Conservation (phyloP, 2,797 vertebrate genomes). For the Pantherophis vulpinus region DNA sequence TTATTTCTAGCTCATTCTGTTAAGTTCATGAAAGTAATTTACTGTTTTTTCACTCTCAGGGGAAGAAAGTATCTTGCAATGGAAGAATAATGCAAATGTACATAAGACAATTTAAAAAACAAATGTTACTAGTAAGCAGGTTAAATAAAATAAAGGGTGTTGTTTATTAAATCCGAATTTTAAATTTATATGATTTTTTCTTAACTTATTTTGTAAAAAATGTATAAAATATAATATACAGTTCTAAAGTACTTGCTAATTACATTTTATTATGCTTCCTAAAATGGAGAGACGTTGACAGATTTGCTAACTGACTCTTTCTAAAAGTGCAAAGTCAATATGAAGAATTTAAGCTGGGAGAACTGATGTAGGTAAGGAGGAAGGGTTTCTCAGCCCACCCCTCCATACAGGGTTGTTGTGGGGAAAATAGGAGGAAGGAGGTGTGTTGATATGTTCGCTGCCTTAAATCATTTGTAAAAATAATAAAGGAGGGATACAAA, state of each 20-base stretch:
- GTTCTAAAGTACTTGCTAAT: background rate
- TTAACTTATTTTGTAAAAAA: background rate
- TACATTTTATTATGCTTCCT: background rate
- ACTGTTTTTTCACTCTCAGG: background rate
- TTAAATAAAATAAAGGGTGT: background rate
- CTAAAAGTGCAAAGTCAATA: background rate
- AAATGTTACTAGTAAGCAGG: background rate
- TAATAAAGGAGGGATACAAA: background rate
- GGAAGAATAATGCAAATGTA: background rate
- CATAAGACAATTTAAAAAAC: background rate
- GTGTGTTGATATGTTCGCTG: background rate
- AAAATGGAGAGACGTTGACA: background rate
- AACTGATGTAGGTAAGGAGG: background rate
- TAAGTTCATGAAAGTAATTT: background rate
- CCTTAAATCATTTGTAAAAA: background rate
- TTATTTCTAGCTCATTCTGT: background rate
- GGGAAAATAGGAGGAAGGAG: background rate
- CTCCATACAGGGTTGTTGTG: background rate
- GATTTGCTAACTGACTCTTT: background rate
- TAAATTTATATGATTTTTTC: background rate
- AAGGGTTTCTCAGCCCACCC: background rate
- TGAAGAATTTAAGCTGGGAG: background rate
- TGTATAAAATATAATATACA: background rate
- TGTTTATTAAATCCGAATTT: background rate
- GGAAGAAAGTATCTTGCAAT: background rate